These are phyloP conservation scores for Amphipyra berbera DNA, from an alignment of 2,888 invertebrate genomes.

Conservation along the genomic window DNA sequence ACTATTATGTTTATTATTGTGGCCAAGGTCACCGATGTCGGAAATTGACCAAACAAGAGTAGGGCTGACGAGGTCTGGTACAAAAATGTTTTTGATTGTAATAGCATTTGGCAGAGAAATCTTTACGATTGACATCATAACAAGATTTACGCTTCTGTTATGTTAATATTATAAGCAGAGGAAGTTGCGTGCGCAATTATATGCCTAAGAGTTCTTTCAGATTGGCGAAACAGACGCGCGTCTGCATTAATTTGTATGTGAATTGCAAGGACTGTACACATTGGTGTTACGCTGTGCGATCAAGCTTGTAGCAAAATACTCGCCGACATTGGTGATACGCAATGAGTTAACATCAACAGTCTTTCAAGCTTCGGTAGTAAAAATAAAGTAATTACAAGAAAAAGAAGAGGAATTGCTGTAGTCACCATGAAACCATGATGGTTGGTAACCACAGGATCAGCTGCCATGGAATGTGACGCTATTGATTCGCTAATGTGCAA, in stretches of 20 bases:
- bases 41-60: constrained; percentile 19
- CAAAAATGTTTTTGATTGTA: constrained; percentile 2
- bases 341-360: too few species aligned
- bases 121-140: constrained; percentile 20
- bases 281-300: too few species aligned
- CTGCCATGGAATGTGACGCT: too few species aligned
- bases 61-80: constrained; percentile 2
- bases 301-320: too few species aligned
- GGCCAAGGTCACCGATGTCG: constrained; percentile 24
- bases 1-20: constrained; percentile 14
- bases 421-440: too few species aligned
- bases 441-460: too few species aligned
- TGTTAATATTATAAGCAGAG: constrained; percentile 37
- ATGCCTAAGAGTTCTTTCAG: constrained; percentile 13
- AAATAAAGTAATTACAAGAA: too few species aligned
- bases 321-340: too few species aligned
- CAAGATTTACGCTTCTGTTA: constrained; percentile 31
- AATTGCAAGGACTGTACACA: neutral
- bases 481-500: too few species aligned
- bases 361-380: too few species aligned
- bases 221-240: neutral
- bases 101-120: constrained; percentile 19
- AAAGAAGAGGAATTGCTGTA: too few species aligned
- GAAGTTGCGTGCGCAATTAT: constrained; percentile 34
- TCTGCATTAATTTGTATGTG: neutral